Evolutionary conservation across 2,888 invertebrate species (phyloP), one percentile per base, ranked within the genome.

Genomic region (Girardia tigrina): DNA sequence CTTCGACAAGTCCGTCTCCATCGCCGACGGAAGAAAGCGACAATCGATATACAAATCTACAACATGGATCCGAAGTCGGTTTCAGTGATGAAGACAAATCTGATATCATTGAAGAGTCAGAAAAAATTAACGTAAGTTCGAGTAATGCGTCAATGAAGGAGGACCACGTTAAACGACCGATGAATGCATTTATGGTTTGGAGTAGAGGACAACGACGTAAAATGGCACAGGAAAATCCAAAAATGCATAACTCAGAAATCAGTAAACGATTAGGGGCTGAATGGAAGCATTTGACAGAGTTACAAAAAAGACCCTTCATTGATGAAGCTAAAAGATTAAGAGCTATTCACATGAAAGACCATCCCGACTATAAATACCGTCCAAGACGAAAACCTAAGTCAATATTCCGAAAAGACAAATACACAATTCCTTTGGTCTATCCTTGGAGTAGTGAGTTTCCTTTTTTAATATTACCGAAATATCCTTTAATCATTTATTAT

Each of bases 181-280:
- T 97, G 97, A 97, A 97, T 85, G 97, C 97, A 14, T 98, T 98
- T 85, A 98, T 98, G 97, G 97, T 97, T 78, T 98, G 97, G 97
- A 94, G 94, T 56, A 87, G 97, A 8, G 97, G 95, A 0, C 95
- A 97, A 83, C 87, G 97, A 75, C 88, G 95, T 81, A 97, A 97
- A 86, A 98, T 97, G 94, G 97, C 97, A 0, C 94, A 93, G 78
- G 95, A 97, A 81, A 95, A 97, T 83, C 95, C 95, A 0, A 97
- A 95, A 87, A 95, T 97, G 94, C 95, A 97, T 86, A 97, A 97
- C 82, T 94, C 93, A 0, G 97, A 97, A 86, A 97, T 97, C 81
- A 92, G 91, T 27, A 97, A 97, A 85, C 88, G 95, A 74, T 87
- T 98, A 78, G 97, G 97, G 20, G 94, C 94, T 73, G 95, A 97